Base-by-base conservation (phyloP, 2,113 vertebrate species). In the Pseudois nayaur region DNA sequence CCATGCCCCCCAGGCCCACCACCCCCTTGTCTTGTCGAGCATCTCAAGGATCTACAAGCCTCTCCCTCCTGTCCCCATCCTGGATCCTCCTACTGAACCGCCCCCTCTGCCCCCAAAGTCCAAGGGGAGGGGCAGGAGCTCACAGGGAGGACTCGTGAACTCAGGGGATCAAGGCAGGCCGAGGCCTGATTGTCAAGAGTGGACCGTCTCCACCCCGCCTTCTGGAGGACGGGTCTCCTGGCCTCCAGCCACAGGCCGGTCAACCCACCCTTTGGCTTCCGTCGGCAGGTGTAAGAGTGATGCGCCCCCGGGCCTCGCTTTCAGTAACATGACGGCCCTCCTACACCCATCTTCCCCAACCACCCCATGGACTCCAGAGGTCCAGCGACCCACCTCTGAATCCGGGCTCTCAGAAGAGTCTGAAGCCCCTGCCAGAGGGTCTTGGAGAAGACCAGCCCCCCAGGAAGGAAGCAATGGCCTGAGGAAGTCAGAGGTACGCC, bases 281-380 rank as follows among this genome's bases (percentile, higher is more conserved):
- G 48, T 82, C 29, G 74, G 57, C 54, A 96, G 93, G 94, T 86
- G 82, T 29, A 96, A 87, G 95, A 92, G 62, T 43, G 97, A 98
- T 21, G 67, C 36, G 0, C 21, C 95, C 94, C 48, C 98, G 1
- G 95, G 97, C 90, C 48, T 99, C 74, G 99, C 99, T 13, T 99
- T 99, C 94, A 99, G 98, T 60, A 99, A 99, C 67, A 95, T 98
- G 89, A 98, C 98, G 0, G 97, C 98, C 71, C 92, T 99, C 64
- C 52, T 99, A 15, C 95, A 92, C 33, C 98, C 98, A 87, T 98
- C 98, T 8, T 98, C 98, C 0, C 98, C 98, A 0, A 98, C 97
- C 2, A 92, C 91, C 16, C 82, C 88, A 19, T 97, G 97, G 97
- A 94, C 0, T 0, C 67, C 45, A 4, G 97, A 82, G 54, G 90